Conservation (phyloP, 2,888 invertebrate species). For the Philhelius pedissequus region DNA sequence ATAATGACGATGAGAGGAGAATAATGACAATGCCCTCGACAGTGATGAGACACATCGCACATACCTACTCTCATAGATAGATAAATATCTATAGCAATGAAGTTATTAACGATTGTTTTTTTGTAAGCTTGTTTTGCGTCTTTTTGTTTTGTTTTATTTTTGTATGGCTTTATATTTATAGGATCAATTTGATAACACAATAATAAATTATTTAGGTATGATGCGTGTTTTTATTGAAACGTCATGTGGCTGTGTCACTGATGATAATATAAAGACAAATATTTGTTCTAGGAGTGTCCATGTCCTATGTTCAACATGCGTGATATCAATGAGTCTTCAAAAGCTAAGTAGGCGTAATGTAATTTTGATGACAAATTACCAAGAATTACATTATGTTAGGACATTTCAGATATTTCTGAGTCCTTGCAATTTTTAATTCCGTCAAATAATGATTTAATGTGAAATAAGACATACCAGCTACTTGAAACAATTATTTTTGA, state of each 20-base stretch:
- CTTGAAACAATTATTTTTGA: background rate
- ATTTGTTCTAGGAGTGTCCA: background rate
- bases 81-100: conserved; percentile 18
- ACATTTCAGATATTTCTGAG: no score
- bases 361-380: conserved; percentile 4
- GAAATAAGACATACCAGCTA: background rate
- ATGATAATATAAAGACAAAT: background rate
- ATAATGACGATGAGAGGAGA: conserved; percentile 34
- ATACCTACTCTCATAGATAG: background rate
- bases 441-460: background rate
- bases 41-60: background rate
- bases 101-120: conserved; percentile 34
- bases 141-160: background rate
- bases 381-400: background rate
- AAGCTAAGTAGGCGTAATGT: background rate
- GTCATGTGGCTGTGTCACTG: background rate
- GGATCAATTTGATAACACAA: conserved; percentile 4
- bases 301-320: background rate
- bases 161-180: background rate
- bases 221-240: conserved; percentile 15
- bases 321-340: background rate
- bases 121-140: background rate
- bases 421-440: background rate
- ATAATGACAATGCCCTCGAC: conserved; percentile 23
- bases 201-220: conserved; percentile 15